Conservation (phyloP, 2,113 vertebrate species). For the Hucho hucho region DNA sequence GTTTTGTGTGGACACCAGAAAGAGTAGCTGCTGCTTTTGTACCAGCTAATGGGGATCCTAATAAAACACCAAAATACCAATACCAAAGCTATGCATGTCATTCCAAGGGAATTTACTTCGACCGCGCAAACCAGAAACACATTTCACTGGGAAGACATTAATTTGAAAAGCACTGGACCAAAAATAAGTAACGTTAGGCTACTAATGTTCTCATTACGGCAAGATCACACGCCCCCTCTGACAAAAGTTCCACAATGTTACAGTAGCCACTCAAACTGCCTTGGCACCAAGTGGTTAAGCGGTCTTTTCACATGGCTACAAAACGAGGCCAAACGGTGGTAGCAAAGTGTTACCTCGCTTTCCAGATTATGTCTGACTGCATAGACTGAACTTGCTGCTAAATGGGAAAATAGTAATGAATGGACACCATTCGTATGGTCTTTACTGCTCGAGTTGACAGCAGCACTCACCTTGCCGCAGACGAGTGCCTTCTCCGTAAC, state of each 20-base stretch:
- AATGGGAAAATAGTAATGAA: not conserved
- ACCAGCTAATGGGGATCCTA: no score
- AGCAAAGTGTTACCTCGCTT: not conserved
- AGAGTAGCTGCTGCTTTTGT: no score
- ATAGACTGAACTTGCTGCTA: not conserved
- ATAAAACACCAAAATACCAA: not conserved
- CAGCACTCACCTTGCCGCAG: constrained; percentile 43
- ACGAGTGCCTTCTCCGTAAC: not conserved
- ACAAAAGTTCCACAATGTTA: no score
- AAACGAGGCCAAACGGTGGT: not conserved
- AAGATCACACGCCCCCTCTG: no score
- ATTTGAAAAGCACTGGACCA: no score
- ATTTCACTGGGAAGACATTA: not conserved
- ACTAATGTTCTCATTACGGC: no score
- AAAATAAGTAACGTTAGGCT: no score
- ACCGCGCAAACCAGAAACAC: constrained; percentile 13
- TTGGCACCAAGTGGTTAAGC: no score
- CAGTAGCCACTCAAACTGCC: no score
- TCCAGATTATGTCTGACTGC: not conserved
- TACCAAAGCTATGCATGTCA: constrained; percentile 21
- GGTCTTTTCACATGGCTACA: not conserved
- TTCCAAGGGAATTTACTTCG: constrained; percentile 27
- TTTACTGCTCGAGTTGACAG: constrained; percentile 54
- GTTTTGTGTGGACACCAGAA: no score
- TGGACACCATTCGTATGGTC: not conserved